A percentile compares a stretch with the other conserved stretches of the same genome.
These are phyloP conservation scores for Cepaea nemoralis DNA, from an alignment of 1,140 invertebrate species.

Conservation along the genomic window DNA sequence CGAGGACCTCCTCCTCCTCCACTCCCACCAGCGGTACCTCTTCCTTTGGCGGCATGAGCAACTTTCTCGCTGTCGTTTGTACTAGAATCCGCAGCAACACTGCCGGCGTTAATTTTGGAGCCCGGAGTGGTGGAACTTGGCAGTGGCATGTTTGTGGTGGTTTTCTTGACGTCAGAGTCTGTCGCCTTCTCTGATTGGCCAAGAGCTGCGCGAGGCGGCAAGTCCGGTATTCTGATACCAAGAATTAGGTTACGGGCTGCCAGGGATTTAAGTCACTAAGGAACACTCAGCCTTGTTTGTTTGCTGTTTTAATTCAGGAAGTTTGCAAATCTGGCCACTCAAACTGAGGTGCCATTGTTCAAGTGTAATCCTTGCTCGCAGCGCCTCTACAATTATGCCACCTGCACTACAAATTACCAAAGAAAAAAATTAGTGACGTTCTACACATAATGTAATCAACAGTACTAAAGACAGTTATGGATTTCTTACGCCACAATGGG, in stretches of 20 bases:
- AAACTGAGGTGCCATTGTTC: too few species aligned
- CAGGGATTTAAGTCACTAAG: too few species aligned
- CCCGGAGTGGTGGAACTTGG: slow-evolving; percentile 15
- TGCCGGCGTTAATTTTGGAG: not conserved
- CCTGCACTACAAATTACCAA: too few species aligned
- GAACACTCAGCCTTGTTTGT: too few species aligned
- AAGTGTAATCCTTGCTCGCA: too few species aligned
- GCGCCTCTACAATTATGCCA: too few species aligned
- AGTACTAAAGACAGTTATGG: too few species aligned
- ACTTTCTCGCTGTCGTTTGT: not conserved
- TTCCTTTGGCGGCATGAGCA: not conserved
- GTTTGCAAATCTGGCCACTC: too few species aligned
- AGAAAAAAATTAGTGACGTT: too few species aligned
- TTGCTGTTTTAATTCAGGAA: too few species aligned
- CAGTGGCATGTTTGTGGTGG: slow-evolving; percentile 15
- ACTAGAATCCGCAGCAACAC: not conserved
- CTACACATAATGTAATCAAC: too few species aligned
- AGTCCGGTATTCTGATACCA: not conserved
- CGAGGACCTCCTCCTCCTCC: not conserved
- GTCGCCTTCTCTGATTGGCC: slow-evolving; percentile 3
- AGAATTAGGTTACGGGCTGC: not conserved
- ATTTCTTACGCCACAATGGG: too few species aligned
- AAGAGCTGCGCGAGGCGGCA: slow-evolving; percentile 6
- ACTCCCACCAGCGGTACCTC: not conserved
- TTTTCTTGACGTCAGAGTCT: slow-evolving; percentile 2